Conservation (phyloP, 2,113 vertebrate species). For the Calyptommatus sinebrachiatus region DNA sequence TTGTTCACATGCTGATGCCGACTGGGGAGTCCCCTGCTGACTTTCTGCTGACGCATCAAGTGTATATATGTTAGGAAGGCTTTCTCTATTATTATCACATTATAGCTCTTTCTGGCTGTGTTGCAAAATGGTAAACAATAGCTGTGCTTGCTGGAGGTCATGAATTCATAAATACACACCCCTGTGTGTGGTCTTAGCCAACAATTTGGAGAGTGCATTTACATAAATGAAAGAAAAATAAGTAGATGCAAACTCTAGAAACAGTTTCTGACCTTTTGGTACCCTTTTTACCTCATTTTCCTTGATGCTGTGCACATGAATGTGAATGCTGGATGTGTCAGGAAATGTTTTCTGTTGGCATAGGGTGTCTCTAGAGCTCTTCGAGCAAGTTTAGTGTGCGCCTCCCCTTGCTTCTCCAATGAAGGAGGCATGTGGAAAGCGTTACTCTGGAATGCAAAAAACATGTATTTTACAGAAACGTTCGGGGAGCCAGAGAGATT, state of each 20-base stretch:
- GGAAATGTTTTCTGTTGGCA: fast-evolving
- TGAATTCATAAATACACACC: slow-evolving; percentile 54
- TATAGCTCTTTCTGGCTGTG: slow-evolving; percentile 54
- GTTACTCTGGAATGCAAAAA: slow-evolving; percentile 3
- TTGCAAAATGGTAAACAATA: slow-evolving; percentile 62
- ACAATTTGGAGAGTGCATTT: slow-evolving; percentile 36
- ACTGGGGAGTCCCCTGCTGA: slow-evolving; percentile 51
- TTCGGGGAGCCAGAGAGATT: neutral
- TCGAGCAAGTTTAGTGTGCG: neutral
- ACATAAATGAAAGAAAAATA: neutral
- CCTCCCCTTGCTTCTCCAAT: neutral
- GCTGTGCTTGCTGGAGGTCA: slow-evolving; percentile 56
- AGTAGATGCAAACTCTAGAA: slow-evolving; percentile 21
- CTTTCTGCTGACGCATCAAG: slow-evolving; percentile 59
- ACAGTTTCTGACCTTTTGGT: slow-evolving; percentile 48
- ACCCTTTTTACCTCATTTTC: slow-evolving; percentile 27
- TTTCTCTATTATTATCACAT: slow-evolving; percentile 67
- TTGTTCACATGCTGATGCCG: slow-evolving; percentile 13
- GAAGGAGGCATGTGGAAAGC: slow-evolving; percentile 14
- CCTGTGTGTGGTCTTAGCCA: slow-evolving; percentile 62
- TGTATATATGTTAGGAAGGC: slow-evolving; percentile 56
- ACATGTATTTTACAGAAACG: neutral
- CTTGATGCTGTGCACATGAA: slow-evolving; percentile 25
- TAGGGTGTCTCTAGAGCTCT: neutral
- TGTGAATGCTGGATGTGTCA: fast-evolving